Evolutionary conservation across 2,888 invertebrate genomes (phyloP).

Genomic region (Cryptocephalus moraei): DNA sequence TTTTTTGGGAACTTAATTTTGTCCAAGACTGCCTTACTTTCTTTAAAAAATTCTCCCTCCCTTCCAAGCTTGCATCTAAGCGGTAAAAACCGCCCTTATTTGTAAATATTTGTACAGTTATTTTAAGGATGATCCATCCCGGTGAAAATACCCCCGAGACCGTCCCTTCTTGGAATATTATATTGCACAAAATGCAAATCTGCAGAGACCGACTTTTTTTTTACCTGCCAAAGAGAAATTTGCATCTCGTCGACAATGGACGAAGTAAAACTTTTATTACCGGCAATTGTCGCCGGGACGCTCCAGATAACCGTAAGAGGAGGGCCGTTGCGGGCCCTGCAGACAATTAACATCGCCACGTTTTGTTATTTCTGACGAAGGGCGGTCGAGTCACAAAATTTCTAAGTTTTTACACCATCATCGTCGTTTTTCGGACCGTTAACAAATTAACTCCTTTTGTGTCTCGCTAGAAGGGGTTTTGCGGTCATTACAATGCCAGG

Average conservation of each 20-base stretch:
- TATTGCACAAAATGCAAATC: slow-evolving; percentile 15
- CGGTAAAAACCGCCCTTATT: neutral
- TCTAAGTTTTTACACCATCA: slow-evolving; percentile 7
- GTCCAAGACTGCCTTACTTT: too few relatives aligned
- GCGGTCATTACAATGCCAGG: neutral
- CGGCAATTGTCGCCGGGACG: slow-evolving; percentile 2
- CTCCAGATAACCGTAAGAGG: slow-evolving; percentile 15
- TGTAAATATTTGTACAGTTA: neutral
- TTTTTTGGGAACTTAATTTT: too few relatives aligned
- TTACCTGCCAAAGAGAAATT: slow-evolving; percentile 10
- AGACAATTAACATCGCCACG: slow-evolving; percentile 5
- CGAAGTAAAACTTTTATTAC: slow-evolving; percentile 6
- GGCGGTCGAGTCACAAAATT: neutral
- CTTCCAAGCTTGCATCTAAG: too few relatives aligned
- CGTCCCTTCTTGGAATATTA: slow-evolving; percentile 10
- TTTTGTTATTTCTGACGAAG: slow-evolving; percentile 3
- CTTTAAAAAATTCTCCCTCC: too few relatives aligned
- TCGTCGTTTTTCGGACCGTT: slow-evolving; percentile 9
- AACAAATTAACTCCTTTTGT: slow-evolving; percentile 14
- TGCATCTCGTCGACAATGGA: slow-evolving; percentile 9
- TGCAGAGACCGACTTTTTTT: slow-evolving; percentile 2
- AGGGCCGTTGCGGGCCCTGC: slow-evolving; percentile 6
- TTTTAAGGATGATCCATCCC: slow-evolving; percentile 8
- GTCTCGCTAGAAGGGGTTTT: neutral
- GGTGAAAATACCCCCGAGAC: slow-evolving; percentile 9